These are phyloP conservation scores for Tetramorium alpestre DNA, from an alignment of 1,140 invertebrate genomes.

Conservation along the genomic window DNA sequence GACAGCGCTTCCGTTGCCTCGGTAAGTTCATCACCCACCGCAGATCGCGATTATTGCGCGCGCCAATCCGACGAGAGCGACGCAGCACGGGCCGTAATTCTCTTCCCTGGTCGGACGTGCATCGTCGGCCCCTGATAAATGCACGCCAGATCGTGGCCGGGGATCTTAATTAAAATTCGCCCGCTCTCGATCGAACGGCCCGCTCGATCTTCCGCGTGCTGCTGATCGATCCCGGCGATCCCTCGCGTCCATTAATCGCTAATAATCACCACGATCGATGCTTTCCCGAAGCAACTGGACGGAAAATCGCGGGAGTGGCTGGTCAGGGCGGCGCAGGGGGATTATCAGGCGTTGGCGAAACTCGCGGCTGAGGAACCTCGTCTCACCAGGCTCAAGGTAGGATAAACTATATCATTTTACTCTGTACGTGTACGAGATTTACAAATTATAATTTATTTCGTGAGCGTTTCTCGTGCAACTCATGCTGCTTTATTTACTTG, in stretches of 20 bases:
- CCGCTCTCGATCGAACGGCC: slow-evolving; percentile 49
- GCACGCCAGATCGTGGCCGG: slow-evolving; percentile 57
- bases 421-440: too few relatives aligned
- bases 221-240: slow-evolving; percentile 47
- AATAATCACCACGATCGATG: slow-evolving; percentile 64
- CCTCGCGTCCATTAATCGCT: slow-evolving; percentile 58
- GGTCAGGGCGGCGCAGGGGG: slow-evolving; percentile 91
- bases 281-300: slow-evolving; percentile 86
- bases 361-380: slow-evolving; percentile 92
- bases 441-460: not conserved
- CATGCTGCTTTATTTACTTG: not conserved
- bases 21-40: slow-evolving; percentile 85
- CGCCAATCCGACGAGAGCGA: slow-evolving; percentile 38
- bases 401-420: slow-evolving; percentile 70
- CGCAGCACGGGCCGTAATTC: slow-evolving; percentile 48
- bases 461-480: not conserved
- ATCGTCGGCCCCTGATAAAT: slow-evolving; percentile 55
- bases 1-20: slow-evolving; percentile 90
- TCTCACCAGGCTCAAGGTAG: slow-evolving; percentile 93
- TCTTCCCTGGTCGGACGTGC: slow-evolving; percentile 33
- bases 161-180: slow-evolving; percentile 74
- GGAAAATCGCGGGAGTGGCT: slow-evolving; percentile 94
- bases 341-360: slow-evolving; percentile 93
- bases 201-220: slow-evolving; percentile 41
- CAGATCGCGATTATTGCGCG: slow-evolving; percentile 62